Evolutionary conservation across 64 coral and sea anemone species (phyloP).

Genomic region (Catalaphyllia jardinei): DNA sequence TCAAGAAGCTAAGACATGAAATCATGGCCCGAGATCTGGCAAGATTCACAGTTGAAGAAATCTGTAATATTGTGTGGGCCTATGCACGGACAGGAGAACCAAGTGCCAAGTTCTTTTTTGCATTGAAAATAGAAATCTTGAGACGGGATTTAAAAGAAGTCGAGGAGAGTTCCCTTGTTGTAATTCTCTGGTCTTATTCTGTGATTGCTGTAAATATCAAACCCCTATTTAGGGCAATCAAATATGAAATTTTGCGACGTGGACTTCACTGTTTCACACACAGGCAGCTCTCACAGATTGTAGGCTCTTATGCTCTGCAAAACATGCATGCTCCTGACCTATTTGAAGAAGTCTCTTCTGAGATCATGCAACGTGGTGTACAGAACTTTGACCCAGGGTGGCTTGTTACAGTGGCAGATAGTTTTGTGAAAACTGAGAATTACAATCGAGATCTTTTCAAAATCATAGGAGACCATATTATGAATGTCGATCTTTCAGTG

Average conservation of each 20-base stretch:
- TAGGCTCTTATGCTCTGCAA: slow-evolving; percentile 54
- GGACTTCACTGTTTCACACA: slow-evolving; percentile 41
- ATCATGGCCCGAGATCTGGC: slow-evolving; percentile 60
- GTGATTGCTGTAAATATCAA: slow-evolving; percentile 51
- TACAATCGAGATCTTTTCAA: slow-evolving; percentile 39
- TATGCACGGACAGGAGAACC: slow-evolving; percentile 49
- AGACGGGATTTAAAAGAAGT: slow-evolving; percentile 40
- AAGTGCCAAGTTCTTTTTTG: slow-evolving; percentile 53
- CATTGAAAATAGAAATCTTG: slow-evolving; percentile 49
- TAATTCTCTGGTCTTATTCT: slow-evolving; percentile 67
- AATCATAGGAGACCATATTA: slow-evolving; percentile 17
- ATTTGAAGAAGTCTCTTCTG: slow-evolving; percentile 54
- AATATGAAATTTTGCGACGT: slow-evolving; percentile 55
- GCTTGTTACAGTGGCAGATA: slow-evolving; percentile 50
- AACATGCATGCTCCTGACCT: slow-evolving; percentile 61
- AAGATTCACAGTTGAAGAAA: slow-evolving; percentile 51
- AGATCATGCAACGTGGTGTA: slow-evolving; percentile 40
- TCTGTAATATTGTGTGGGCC: slow-evolving; percentile 69
- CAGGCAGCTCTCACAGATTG: slow-evolving; percentile 57
- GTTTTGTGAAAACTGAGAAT: slow-evolving; percentile 76
- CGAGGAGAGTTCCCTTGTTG: slow-evolving; percentile 36
- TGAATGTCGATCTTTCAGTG: slow-evolving; percentile 2
- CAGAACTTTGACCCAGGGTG: slow-evolving; percentile 45
- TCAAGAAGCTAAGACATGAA: slow-evolving; percentile 47
- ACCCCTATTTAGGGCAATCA: slow-evolving; percentile 54